Conservation (phyloP, 2,888 invertebrate genomes). For the Drosophila melanosoma region DNA sequence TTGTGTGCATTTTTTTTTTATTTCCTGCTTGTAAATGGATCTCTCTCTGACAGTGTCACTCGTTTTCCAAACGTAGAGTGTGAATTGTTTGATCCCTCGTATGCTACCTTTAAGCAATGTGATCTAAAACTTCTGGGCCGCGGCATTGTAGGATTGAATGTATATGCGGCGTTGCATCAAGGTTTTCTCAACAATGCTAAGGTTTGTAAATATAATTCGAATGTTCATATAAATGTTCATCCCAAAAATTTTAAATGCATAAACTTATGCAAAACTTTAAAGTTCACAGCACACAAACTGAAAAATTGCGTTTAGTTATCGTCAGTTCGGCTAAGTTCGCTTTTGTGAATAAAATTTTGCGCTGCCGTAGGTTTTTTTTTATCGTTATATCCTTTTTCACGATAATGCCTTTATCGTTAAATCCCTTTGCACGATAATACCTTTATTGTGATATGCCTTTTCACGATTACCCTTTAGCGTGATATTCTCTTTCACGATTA, state of each 20-base stretch:
- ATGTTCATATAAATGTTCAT: no score
- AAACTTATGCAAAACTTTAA: constrained; percentile 14
- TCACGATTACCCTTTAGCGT: no score
- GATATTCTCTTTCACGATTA: no score
- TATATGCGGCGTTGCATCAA: constrained; percentile 7
- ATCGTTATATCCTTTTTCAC: no score
- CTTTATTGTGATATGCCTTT: no score
- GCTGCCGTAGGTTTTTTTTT: no score
- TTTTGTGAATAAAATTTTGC: no score
- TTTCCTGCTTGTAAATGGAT: not conserved
- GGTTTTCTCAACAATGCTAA: constrained; percentile 18
- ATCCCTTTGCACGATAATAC: no score
- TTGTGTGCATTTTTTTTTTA: not conserved
- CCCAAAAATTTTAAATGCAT: constrained; percentile 13
- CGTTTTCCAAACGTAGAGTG: constrained; percentile 37
- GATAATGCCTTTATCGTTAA: no score
- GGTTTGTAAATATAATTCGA: constrained; percentile 6
- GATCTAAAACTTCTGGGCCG: constrained; percentile 16
- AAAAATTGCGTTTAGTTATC: no score
- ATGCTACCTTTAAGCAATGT: no score
- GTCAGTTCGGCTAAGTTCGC: no score
- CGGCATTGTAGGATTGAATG: constrained; percentile 15
- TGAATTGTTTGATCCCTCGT: constrained; percentile 6
- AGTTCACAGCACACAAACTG: constrained; percentile 13
- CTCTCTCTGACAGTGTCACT: not conserved